Conservation (phyloP, 2,113 vertebrate genomes). For the Lota lota region DNA sequence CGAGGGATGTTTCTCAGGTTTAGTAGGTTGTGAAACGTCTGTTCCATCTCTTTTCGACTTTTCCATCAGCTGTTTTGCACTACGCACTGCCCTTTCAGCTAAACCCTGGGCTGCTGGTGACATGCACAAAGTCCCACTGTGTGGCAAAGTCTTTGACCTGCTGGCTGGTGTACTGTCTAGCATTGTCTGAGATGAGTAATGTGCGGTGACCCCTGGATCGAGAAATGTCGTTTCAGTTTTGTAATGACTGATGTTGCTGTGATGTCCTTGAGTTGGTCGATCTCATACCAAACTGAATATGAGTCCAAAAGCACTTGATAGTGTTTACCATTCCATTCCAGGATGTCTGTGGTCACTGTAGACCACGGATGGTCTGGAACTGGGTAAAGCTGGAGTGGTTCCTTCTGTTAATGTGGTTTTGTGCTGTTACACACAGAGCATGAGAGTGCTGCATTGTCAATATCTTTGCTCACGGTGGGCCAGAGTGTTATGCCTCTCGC, state of each 20-base stretch:
- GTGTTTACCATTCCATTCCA: slow-evolving; percentile 13
- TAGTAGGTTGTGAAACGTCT: too few species aligned
- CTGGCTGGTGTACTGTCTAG: too few species aligned
- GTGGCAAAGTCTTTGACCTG: too few species aligned
- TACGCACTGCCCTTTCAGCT: too few species aligned
- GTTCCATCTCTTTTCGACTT: too few species aligned
- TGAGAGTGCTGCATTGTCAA: not conserved
- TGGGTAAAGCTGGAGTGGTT: too few species aligned
- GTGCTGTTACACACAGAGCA: slow-evolving; percentile 18
- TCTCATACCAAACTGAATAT: too few species aligned
- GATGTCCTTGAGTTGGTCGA: slow-evolving; percentile 7
- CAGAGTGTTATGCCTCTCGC: not conserved
- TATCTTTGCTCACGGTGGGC: not conserved
- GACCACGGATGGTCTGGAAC: slow-evolving; percentile 23
- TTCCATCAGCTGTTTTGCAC: too few species aligned
- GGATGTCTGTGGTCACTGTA: slow-evolving; percentile 14
- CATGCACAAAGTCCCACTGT: too few species aligned
- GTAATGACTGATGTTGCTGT: slow-evolving; percentile 8
- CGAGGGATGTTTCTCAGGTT: too few species aligned
- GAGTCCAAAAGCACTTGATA: slow-evolving; percentile 10
- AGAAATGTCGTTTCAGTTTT: slow-evolving; percentile 27
- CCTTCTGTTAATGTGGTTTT: slow-evolving; percentile 13
- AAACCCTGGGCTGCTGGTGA: too few species aligned
- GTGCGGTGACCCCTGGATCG: slow-evolving; percentile 27
- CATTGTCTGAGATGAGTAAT: slow-evolving; percentile 21